Evolutionary conservation across 2,797 vertebrate species (phyloP).

Genomic region (Macroramphosus scolopax): DNA sequence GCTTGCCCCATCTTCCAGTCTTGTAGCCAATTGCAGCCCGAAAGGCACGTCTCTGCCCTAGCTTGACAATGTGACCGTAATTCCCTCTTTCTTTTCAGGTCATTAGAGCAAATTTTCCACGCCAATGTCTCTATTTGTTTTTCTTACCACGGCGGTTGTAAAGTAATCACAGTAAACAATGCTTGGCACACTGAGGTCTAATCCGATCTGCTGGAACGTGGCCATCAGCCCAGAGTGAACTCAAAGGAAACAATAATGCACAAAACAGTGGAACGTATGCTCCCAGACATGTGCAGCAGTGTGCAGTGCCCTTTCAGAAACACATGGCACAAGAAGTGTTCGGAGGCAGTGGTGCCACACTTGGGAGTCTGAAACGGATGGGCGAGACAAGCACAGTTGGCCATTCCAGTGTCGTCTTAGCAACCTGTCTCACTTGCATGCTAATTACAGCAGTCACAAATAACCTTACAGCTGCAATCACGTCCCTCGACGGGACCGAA

Average conservation of each 20-base stretch:
- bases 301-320: too few relatives aligned
- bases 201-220: constrained; percentile 64
- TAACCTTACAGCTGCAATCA: constrained; percentile 42
- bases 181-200: constrained; percentile 55
- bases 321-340: constrained; percentile 27
- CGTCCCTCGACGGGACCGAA: constrained; percentile 32
- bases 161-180: constrained; percentile 61
- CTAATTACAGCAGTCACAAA: constrained; percentile 58
- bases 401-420: constrained; percentile 54
- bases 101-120: constrained; percentile 54
- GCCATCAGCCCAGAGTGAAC: constrained; percentile 56
- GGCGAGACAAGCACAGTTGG: constrained; percentile 57
- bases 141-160: constrained; percentile 39
- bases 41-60: constrained; percentile 35
- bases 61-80: constrained; percentile 21
- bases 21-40: constrained; percentile 31
- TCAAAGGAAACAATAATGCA: constrained; percentile 45
- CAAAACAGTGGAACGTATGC: constrained; percentile 34
- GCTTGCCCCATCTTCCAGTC: constrained; percentile 21
- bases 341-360: constrained; percentile 43
- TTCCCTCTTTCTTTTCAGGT: constrained; percentile 55
- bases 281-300: constrained; percentile 38
- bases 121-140: constrained; percentile 52
- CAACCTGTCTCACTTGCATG: constrained; percentile 64
- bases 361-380: constrained; percentile 51